Evolutionary conservation across 2,113 vertebrate species (phyloP).

Genomic region (Malurus elegans): DNA sequence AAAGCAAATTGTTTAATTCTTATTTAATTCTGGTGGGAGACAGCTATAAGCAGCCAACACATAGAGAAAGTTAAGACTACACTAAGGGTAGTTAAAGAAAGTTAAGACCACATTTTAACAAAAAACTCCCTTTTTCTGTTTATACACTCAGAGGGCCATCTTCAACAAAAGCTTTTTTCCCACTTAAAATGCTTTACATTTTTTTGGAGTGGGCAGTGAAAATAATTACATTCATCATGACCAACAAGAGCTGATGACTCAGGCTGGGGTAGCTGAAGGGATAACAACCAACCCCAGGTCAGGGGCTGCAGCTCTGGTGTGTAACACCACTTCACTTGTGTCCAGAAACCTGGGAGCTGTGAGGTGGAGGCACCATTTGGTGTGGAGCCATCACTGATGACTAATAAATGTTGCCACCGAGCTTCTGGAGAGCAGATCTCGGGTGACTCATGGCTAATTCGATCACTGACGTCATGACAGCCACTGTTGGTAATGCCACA

Average conservation of each 20-base stretch:
- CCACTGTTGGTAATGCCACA: conserved; percentile 46
- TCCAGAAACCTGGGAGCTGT: neutral
- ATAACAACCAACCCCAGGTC: neutral
- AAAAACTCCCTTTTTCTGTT: neutral
- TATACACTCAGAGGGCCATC: neutral
- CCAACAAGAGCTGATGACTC: neutral
- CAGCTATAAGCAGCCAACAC: neutral
- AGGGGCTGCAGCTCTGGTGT: neutral
- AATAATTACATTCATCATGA: neutral
- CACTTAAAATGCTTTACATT: neutral
- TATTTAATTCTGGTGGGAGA: neutral
- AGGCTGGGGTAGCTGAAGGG: neutral
- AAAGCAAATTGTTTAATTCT: neutral
- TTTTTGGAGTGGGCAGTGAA: neutral
- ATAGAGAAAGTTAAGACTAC: neutral
- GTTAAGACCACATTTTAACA: neutral
- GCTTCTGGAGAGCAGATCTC: conserved; percentile 25
- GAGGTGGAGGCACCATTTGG: conserved; percentile 12
- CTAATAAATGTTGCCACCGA: conserved; percentile 32
- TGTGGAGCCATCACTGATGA: conserved; percentile 11
- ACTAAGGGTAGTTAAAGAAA: neutral
- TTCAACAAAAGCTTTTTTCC: neutral
- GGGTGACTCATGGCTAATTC: conserved; percentile 52
- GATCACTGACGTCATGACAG: conserved; percentile 52
- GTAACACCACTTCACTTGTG: neutral